Evolutionary conservation across 1,140 invertebrate genomes (phyloP).

Genomic region (Ceratitis capitata): DNA sequence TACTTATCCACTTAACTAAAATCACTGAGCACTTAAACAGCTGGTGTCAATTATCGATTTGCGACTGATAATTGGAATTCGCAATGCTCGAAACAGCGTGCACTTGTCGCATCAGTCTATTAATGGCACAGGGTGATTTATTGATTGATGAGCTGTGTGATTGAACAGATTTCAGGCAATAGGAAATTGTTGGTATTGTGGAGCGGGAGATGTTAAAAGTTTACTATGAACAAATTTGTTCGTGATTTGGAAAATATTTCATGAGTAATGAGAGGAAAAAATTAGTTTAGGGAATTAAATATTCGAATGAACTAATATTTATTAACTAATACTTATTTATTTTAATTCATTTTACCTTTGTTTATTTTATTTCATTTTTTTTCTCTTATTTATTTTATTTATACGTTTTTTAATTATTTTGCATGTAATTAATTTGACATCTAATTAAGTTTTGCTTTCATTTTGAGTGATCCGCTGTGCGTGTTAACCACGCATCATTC

Average conservation of each 20-base stretch:
- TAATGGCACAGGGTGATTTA: neutral
- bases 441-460: neutral
- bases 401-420: neutral
- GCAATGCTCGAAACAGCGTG: neutral
- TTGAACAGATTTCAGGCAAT: neutral
- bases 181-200: too few species aligned
- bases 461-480: neutral
- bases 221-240: too few species aligned
- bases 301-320: too few species aligned
- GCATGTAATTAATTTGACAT: neutral
- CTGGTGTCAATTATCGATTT: neutral
- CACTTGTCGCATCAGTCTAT: neutral
- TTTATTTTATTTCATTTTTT: too few species aligned
- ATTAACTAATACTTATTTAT: too few species aligned
- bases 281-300: too few species aligned
- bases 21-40: neutral
- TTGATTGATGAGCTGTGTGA: neutral
- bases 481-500: neutral
- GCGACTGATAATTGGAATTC: neutral
- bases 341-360: too few species aligned
- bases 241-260: too few species aligned
- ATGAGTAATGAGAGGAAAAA: too few species aligned
- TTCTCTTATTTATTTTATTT: too few species aligned
- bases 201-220: too few species aligned
- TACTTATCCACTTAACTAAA: neutral